A percentile compares a stretch with the other conserved stretches of the same genome.
Conservation (phyloP, 2,113 vertebrate species). For the Cricetomys ansorgei region DNA sequence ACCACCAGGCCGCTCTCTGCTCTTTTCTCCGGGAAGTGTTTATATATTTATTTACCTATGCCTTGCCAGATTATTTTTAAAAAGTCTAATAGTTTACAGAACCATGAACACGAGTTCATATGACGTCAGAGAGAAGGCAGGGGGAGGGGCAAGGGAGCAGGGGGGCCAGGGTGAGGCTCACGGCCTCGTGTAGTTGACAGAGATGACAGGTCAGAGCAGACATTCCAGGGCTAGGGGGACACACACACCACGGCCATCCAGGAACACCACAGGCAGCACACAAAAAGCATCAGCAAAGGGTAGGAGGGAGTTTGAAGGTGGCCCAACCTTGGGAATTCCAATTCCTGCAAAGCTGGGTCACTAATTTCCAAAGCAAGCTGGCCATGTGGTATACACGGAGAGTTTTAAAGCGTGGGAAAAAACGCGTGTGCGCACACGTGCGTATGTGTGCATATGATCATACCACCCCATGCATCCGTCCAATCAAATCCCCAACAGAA, state of each 20-base stretch:
- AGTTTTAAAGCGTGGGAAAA: neutral
- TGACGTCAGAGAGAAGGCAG: neutral
- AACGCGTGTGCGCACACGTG: neutral
- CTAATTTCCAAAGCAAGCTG: no score
- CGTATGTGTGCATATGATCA: neutral
- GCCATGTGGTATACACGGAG: neutral
- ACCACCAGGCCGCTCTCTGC: neutral
- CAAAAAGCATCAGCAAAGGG: neutral
- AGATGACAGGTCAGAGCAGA: neutral
- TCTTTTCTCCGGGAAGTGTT: neutral
- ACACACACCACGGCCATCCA: neutral
- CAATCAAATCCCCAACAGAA: neutral
- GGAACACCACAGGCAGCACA: neutral
- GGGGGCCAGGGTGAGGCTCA: neutral
- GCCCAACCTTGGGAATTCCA: neutral
- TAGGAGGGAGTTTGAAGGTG: no score
- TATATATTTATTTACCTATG: neutral
- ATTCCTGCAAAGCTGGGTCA: neutral
- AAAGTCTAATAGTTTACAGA: conserved; percentile 1
- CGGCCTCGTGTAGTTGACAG: neutral
- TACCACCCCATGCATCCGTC: neutral
- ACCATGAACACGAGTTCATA: neutral
- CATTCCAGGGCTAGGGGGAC: neutral
- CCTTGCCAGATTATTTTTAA: neutral
- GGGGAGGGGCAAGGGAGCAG: neutral